Conservation (phyloP, 2,113 vertebrate genomes). For the Laterallus jamaicensis region DNA sequence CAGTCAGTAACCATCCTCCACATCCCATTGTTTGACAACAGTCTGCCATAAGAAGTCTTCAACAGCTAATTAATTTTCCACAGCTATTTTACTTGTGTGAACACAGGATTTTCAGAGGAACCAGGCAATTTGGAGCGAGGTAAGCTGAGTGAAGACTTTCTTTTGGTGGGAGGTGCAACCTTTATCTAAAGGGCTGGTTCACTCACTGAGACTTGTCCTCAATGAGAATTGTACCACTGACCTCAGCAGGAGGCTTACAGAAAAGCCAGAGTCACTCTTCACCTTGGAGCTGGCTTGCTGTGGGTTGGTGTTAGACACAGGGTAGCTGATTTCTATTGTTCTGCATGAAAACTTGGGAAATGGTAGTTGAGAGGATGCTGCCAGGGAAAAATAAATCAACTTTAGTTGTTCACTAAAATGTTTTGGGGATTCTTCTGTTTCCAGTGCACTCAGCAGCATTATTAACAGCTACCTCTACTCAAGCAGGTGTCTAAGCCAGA, state of each 20-base stretch:
- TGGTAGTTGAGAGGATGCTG: not conserved
- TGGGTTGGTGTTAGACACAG: not conserved
- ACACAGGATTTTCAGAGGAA: not conserved
- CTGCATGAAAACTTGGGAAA: not conserved
- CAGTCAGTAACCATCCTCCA: not conserved
- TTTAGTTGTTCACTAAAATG: not conserved
- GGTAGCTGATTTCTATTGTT: not conserved
- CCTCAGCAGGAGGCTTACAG: accelerated
- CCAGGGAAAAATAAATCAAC: not conserved
- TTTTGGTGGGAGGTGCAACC: not conserved
- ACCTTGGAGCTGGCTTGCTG: not conserved
- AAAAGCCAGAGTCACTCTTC: not conserved
- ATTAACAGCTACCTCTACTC: not conserved
- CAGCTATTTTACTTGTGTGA: not conserved
- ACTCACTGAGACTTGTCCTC: not conserved
- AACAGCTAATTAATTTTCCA: not conserved
- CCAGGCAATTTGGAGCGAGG: not conserved
- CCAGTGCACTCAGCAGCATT: not conserved
- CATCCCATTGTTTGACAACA: not conserved
- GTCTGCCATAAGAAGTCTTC: not conserved
- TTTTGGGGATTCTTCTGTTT: not conserved
- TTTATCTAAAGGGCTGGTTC: not conserved
- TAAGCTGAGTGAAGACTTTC: not conserved
- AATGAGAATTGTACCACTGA: not conserved
- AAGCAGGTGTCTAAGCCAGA: not conserved